A percentile compares a stretch with the other conserved stretches of the same genome.
These are phyloP conservation scores for Hirtodrosophila histrioides DNA, from an alignment of 2,888 invertebrate genomes.

Conservation along the genomic window DNA sequence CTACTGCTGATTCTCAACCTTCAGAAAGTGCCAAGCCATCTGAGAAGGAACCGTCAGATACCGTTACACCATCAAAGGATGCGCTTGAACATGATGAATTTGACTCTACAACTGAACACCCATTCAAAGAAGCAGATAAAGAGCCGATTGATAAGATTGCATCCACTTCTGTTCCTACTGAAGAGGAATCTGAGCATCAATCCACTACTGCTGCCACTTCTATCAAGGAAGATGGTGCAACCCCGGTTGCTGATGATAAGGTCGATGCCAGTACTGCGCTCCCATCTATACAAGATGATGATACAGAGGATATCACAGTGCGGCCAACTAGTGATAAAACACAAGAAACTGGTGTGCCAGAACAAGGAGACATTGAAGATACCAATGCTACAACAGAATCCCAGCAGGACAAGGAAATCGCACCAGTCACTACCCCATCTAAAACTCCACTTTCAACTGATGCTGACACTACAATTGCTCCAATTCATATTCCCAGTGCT, in stretches of 20 bases:
- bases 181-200: constrained; percentile 29
- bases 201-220: constrained; percentile 20
- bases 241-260: constrained; percentile 23
- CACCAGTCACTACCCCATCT: constrained; percentile 35
- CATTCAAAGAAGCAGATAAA: constrained; percentile 35
- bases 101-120: constrained; percentile 33
- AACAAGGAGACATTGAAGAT: constrained; percentile 3
- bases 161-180: constrained; percentile 23
- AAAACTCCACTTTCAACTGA: constrained; percentile 23
- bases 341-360: constrained; percentile 25
- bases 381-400: constrained; percentile 21
- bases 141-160: constrained; percentile 35
- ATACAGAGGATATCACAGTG: constrained; percentile 42
- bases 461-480: constrained; percentile 36
- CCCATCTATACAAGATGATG: constrained; percentile 43
- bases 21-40: constrained; percentile 20
- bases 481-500: constrained; percentile 33
- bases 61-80: constrained; percentile 36
- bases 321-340: constrained; percentile 38
- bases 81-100: constrained; percentile 28
- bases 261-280: constrained; percentile 30
- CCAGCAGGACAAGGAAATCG: constrained; percentile 36
- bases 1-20: constrained; percentile 22
- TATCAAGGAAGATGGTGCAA: constrained; percentile 28
- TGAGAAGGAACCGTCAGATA: constrained; percentile 35